A percentile compares a stretch with the other conserved stretches of the same genome.
Conservation (phyloP, 2,888 invertebrate genomes). For the Chrysopilus asiliformis region DNA sequence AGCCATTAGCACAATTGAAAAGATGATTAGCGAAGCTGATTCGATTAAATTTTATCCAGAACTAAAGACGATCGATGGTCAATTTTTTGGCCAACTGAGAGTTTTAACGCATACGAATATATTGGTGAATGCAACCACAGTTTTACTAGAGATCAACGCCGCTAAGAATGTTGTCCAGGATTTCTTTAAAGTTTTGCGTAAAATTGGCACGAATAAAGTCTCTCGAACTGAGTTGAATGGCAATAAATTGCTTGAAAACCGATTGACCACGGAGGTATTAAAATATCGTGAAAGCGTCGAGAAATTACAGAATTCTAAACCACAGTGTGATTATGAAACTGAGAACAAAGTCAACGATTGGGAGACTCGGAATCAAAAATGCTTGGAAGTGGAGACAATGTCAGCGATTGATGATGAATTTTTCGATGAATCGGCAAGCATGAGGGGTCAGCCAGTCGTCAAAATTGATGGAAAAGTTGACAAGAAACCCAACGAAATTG, state of each 20-base stretch:
- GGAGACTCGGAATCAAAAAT: conserved; percentile 7
- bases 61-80: conserved; percentile 1
- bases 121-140: conserved; percentile 6
- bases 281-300: no score
- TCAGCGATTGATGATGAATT: conserved; percentile 8
- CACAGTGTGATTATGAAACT: neutral
- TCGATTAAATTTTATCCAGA: conserved; percentile 6
- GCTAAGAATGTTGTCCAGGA: conserved; percentile 3
- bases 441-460: no score
- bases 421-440: conserved; percentile 10
- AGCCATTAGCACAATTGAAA: conserved; percentile 9
- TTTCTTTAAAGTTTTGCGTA: conserved; percentile 6
- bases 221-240: conserved; percentile 9
- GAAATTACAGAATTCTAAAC: no score
- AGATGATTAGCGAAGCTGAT: conserved; percentile 8
- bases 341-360: conserved; percentile 10
- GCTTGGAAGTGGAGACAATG: conserved; percentile 1
- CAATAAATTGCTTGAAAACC: neutral
- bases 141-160: conserved; percentile 9
- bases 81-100: conserved; percentile 11
- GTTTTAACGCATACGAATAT: conserved; percentile 10
- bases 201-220: conserved; percentile 8
- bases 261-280: neutral
- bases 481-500: neutral
- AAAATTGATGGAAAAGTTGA: no score